A percentile compares a stretch with the other conserved stretches of the same genome.
Conservation (phyloP, 1,140 invertebrate genomes). For the Nasonia vitripennis region DNA sequence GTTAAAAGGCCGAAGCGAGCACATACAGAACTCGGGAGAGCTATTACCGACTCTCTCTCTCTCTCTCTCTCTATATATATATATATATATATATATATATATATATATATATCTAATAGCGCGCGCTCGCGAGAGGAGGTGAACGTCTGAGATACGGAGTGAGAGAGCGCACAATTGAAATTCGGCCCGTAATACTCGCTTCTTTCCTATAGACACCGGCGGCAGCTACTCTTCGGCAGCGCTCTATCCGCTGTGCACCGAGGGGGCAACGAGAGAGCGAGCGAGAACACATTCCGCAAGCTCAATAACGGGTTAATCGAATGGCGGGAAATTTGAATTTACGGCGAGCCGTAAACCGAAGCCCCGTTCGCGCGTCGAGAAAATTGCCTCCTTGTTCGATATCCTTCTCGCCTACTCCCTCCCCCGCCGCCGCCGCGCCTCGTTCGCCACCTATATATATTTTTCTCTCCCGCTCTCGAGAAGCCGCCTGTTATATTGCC, state of each 20-base stretch:
- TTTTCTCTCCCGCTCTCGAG: background rate
- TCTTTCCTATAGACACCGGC: background rate
- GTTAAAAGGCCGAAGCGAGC: constrained; percentile 3
- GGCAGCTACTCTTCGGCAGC: background rate
- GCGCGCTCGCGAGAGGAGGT: background rate
- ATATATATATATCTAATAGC: constrained; percentile 12
- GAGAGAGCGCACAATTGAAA: constrained; percentile 27
- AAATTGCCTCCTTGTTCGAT: constrained; percentile 37
- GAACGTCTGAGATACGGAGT: background rate
- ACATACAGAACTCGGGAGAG: background rate
- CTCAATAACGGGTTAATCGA: constrained; percentile 41
- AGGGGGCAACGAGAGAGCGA: background rate
- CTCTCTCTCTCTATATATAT: too few species aligned
- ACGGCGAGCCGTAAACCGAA: constrained; percentile 28
- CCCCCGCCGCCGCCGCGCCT: background rate
- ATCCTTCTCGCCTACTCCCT: constrained; percentile 1
- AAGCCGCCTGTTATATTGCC: background rate
- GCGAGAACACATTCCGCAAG: constrained; percentile 9
- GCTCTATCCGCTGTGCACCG: background rate
- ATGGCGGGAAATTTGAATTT: constrained; percentile 42
- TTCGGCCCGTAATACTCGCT: constrained; percentile 18
- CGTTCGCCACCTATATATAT: background rate
- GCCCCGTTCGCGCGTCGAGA: constrained; percentile 27
- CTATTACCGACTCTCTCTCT: background rate
- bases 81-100: too few species aligned